Conservation (phyloP, 2,113 vertebrate species). For the Calypte anna region DNA sequence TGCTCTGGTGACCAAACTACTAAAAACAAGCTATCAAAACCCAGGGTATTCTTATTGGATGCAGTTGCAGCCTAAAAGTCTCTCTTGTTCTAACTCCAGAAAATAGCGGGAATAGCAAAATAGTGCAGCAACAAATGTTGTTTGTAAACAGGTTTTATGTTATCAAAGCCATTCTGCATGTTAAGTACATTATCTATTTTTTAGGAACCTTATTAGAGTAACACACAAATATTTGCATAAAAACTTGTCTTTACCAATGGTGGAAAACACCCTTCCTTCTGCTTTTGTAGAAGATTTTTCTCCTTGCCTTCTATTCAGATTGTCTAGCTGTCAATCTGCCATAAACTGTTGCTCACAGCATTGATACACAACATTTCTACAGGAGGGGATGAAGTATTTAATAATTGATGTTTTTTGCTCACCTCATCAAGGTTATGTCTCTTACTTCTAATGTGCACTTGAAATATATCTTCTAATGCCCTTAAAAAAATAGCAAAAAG, state of each 20-base stretch:
- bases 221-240: neutral
- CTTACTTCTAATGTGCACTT: constrained; percentile 59
- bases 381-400: constrained; percentile 40
- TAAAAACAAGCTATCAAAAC: neutral
- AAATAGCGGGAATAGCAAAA: constrained; percentile 19
- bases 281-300: neutral
- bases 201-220: neutral
- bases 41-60: neutral
- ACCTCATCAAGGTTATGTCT: constrained; percentile 57
- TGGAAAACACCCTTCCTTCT: neutral
- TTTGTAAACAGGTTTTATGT: neutral
- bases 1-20: constrained; percentile 1
- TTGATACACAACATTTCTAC: constrained; percentile 16
- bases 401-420: constrained; percentile 17
- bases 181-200: constrained; percentile 1
- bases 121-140: neutral
- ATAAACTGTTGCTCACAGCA: neutral
- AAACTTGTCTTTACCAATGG: neutral
- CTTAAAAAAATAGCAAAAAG: constrained; percentile 42
- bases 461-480: constrained; percentile 51
- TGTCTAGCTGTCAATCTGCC: neutral
- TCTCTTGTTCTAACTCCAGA: neutral
- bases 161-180: constrained; percentile 22
- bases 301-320: constrained; percentile 33
- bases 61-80: neutral